Conservation (phyloP, 1,140 invertebrate genomes). For the Formica exsecta region DNA sequence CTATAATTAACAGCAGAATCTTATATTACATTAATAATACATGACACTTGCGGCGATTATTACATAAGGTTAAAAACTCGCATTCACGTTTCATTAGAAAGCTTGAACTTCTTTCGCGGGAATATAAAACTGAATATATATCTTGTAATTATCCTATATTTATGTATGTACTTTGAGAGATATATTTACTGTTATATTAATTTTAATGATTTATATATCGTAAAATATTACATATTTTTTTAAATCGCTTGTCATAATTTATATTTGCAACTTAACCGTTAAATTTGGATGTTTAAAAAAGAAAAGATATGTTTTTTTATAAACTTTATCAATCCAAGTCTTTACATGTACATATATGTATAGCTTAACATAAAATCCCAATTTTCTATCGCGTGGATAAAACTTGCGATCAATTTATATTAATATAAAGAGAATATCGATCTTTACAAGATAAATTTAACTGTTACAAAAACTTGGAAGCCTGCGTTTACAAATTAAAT, state of each 20-base stretch:
- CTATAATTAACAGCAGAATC: conserved; percentile 32
- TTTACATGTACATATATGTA: background rate
- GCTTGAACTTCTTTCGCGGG: background rate
- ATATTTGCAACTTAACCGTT: background rate
- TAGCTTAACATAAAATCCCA: background rate
- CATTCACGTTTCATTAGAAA: conserved; percentile 30
- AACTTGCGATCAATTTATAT: background rate
- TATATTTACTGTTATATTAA: background rate
- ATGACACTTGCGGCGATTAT: conserved; percentile 9
- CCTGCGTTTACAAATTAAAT: background rate
- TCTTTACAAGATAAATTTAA: background rate
- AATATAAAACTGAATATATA: conserved; percentile 7
- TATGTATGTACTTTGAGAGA: background rate
- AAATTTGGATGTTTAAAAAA: background rate
- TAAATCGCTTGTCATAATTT: background rate
- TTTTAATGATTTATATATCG: background rate
- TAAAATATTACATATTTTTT: background rate
- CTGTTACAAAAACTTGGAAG: background rate
- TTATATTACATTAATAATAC: conserved; percentile 45
- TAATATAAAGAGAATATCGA: too few species aligned
- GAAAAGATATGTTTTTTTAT: background rate
- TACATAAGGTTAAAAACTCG: conserved; percentile 39
- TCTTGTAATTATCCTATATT: conserved; percentile 3
- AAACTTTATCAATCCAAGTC: background rate
- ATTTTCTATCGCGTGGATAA: background rate